Conservation (phyloP, 2,888 invertebrate species). For the Eristalinus aeneus region DNA sequence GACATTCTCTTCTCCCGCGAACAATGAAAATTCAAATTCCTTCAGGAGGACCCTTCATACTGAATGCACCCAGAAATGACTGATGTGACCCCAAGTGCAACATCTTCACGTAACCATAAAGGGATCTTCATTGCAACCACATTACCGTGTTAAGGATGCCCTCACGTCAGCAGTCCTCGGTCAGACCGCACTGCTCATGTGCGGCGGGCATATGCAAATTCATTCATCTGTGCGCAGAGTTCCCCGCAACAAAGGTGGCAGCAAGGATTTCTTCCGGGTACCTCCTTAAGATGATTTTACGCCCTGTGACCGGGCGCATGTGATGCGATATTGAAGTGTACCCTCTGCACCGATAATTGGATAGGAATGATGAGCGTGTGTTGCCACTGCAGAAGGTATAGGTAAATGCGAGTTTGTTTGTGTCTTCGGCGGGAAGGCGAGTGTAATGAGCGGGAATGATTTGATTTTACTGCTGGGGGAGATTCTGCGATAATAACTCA, state of each 20-base stretch:
- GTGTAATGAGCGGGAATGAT: background rate
- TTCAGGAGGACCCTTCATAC: background rate
- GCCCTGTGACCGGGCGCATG: constrained; percentile 28
- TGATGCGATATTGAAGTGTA: constrained; percentile 43
- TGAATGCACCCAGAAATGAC: background rate
- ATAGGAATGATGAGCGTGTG: constrained; percentile 14
- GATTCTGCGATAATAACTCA: background rate
- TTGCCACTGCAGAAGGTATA: background rate
- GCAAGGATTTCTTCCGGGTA: background rate
- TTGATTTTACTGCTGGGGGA: background rate
- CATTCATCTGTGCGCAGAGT: constrained; percentile 51
- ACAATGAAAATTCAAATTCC: background rate
- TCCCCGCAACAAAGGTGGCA: constrained; percentile 47
- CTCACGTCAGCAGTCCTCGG: constrained; percentile 22
- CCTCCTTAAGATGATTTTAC: constrained; percentile 55
- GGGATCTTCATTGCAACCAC: background rate
- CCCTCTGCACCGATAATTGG: constrained; percentile 47
- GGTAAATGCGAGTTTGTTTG: background rate
- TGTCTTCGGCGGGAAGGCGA: background rate
- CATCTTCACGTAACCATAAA: background rate
- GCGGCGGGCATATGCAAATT: constrained; percentile 58
- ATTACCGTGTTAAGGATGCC: constrained; percentile 34
- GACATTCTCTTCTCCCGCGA: background rate
- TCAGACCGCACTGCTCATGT: background rate
- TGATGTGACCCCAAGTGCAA: background rate